phyloP scores from a whole-genome alignment of 2,113 vertebrate genomes.

The Dolichotis patagonum region DNA sequence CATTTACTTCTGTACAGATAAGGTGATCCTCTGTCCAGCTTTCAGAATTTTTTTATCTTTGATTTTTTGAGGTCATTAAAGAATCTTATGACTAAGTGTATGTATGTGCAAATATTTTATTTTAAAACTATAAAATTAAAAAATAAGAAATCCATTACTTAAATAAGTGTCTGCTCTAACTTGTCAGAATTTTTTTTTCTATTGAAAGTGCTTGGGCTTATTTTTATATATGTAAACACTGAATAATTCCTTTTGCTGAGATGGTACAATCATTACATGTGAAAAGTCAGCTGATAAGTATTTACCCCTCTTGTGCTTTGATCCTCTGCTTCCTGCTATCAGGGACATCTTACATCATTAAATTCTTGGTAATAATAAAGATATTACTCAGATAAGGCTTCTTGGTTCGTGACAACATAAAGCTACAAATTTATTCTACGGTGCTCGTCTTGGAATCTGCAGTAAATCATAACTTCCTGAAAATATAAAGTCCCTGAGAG shows the following conservation, averaged over 20 bases:
- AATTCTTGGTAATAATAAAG: background rate
- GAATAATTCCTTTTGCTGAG: background rate
- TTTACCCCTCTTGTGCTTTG: background rate
- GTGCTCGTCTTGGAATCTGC: background rate
- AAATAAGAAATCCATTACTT: background rate
- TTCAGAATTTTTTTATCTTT: background rate
- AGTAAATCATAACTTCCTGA: background rate
- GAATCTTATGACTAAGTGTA: background rate
- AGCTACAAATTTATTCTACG: background rate
- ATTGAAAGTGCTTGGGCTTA: background rate
- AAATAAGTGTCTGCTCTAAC: background rate
- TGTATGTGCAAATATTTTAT: background rate
- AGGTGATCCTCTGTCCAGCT: background rate
- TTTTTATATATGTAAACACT: background rate
- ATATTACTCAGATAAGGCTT: background rate
- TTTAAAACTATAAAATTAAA: background rate
- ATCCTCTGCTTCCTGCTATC: background rate
- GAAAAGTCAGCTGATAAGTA: background rate
- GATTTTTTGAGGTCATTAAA: background rate
- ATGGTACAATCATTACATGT: background rate
- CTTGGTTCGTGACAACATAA: too few relatives aligned
- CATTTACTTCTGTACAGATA: background rate
- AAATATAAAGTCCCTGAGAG: background rate
- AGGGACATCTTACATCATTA: too few relatives aligned
- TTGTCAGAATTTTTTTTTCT: background rate